phyloP scores from a whole-genome alignment of 2,797 vertebrate species.

The Eulemur albifrons region DNA sequence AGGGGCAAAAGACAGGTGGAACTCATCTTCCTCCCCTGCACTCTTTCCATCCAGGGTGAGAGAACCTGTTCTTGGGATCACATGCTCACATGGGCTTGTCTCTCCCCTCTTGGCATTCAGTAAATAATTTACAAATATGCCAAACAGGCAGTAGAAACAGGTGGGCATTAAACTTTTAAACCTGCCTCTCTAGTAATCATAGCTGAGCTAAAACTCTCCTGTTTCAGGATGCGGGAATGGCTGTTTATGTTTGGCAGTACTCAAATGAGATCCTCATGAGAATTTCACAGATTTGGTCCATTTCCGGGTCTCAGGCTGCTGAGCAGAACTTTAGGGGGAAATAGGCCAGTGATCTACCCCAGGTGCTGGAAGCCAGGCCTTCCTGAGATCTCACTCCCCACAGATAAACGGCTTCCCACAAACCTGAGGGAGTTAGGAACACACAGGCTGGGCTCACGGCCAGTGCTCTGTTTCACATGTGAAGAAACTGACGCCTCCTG shows the following conservation, averaged over 20 bases:
- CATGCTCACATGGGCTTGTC: not conserved
- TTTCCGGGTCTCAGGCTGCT: conserved; percentile 53
- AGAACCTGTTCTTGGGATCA: not conserved
- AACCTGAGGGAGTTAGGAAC: conserved; percentile 22
- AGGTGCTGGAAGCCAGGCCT: conserved; percentile 61
- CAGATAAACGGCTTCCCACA: conserved; percentile 61
- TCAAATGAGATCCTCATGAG: conserved; percentile 51
- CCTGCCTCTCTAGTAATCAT: conserved; percentile 6
- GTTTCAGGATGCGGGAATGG: conserved; percentile 23
- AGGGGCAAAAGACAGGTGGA: conserved; percentile 50
- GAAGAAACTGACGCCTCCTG: not conserved
- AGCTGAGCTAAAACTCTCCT: conserved; percentile 36
- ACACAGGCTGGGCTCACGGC: not conserved
- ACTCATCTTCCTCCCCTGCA: not conserved
- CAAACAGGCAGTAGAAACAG: conserved; percentile 18
- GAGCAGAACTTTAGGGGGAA: conserved; percentile 34
- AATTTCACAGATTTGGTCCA: conserved; percentile 55
- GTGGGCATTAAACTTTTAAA: conserved; percentile 61
- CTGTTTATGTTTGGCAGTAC: conserved; percentile 54
- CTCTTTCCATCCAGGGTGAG: not conserved
- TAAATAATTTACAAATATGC: conserved; percentile 52
- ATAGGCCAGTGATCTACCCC: conserved; percentile 48
- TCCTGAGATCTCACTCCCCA: conserved; percentile 17
- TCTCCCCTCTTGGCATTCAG: not conserved
- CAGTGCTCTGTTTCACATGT: conserved; percentile 13